Base-by-base conservation (phyloP, 2,888 invertebrate species). In the Chymomyza fuscimana region DNA sequence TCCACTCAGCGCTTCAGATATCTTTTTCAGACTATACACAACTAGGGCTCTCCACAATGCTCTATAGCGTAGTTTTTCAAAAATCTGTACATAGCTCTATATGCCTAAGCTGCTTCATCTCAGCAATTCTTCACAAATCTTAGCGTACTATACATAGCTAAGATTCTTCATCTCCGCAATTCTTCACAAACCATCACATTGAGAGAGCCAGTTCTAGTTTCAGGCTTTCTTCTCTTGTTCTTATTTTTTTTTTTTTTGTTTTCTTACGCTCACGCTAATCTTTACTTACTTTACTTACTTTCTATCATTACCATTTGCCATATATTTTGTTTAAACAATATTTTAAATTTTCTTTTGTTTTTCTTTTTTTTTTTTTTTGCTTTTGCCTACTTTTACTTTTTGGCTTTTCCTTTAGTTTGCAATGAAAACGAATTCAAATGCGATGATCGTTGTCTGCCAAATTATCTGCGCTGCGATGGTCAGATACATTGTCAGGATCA, bases 401-500 rank as follows among this genome's bases (percentile, higher is more conserved):
- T 29, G 36, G 29, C 51, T 25, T 63, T 22, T 25, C 40, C 19
- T 69, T 77, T 77, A 88, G 87, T 80, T 82, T 91, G 91, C 79
- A 63, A 70, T 50, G 82, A 81, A 15, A 93, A 93, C 16, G 94
- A 95, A 90, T 94, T 94, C 88, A 93, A 92, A 75, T 95, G 95
- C 89, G 94, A 95, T 88, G 72, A 93, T 10, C 92, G 93, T 63
- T 95, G 95, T 89, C 92, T 94, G 75, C 92, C 93, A 19, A 88
- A 92, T 16, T 88, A 87, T 7, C 91, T 93, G 77, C 92, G 92
- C 16, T 95, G 96, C 88, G 93, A 96, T 90, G 93, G 94, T 40
- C 74, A 76, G 2, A 69, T 79, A 9, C 94, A 96, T 74, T 96
- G 95, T 81, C 5, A 22, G 12, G 96, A 96, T 84, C 93, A 93